Evolutionary conservation across 2,888 invertebrate species (phyloP).

Genomic region (Agapetus fuscipes): DNA sequence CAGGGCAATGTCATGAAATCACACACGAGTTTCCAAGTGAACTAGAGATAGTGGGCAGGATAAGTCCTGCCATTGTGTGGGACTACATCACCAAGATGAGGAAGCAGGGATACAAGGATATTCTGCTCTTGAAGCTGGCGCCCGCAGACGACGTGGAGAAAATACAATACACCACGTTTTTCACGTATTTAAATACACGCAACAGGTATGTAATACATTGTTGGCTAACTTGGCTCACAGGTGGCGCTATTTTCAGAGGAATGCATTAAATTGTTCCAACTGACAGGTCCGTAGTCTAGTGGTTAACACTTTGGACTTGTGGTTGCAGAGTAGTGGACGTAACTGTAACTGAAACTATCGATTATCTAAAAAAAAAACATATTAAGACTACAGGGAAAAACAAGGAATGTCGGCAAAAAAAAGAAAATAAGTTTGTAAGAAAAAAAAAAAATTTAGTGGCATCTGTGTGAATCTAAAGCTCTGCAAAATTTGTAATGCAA

Average conservation of each 20-base stretch:
- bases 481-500: too few species aligned
- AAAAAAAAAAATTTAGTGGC: too few species aligned
- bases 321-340: too few species aligned
- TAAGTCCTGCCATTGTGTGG: slow-evolving; percentile 84
- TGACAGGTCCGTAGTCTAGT: too few species aligned
- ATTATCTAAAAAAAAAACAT: not conserved
- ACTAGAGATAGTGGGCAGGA: slow-evolving; percentile 84
- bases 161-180: slow-evolving; percentile 74
- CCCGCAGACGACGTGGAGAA: slow-evolving; percentile 78
- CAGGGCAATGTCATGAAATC: slow-evolving; percentile 56
- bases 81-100: slow-evolving; percentile 89
- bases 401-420: too few species aligned
- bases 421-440: too few species aligned
- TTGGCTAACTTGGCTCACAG: not conserved
- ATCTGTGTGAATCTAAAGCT: too few species aligned
- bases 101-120: slow-evolving; percentile 78
- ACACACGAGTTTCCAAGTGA: slow-evolving; percentile 66
- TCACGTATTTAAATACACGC: slow-evolving; percentile 79
- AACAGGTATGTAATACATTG: slow-evolving; percentile 40
- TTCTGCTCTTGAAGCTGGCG: slow-evolving; percentile 70
- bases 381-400: too few species aligned
- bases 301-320: too few species aligned
- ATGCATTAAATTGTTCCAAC: not conserved
- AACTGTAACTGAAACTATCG: too few species aligned
- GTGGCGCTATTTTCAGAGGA: not conserved